Base-by-base conservation (phyloP, 2,113 vertebrate species). In the Azemiops feae region DNA sequence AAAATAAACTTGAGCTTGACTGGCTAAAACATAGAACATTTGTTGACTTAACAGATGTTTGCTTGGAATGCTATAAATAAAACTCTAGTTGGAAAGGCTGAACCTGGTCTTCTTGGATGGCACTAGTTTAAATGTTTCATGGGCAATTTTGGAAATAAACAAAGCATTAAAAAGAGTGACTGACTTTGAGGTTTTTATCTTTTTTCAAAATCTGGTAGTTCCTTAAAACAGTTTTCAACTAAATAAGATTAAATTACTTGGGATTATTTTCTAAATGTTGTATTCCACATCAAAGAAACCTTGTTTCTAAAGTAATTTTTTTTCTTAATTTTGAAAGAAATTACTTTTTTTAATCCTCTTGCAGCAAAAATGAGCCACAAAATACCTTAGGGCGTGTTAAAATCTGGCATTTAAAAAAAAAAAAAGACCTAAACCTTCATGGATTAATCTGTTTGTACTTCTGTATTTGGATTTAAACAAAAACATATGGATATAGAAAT, bases 11-110 rank as follows among this genome's bases (percentile, higher is more conserved):
- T 27, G 3, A 91, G 25, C 34, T 95, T 93, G 25, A 1, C 47
- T 45, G 86, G 22, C 86, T n/a, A n/a, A 69, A 69, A 50, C 20
- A n/a, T 10, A 5, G 0, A 64, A 12, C 87, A 93, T 89, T 23
- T 74, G 95, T 95, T 92, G 91, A 87, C 50, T 43, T 20, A 94
- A 92, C 89, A 58, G 85, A 18, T 16, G 18, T 91, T 10, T 91
- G 93, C 2, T 25, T 94, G 89, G 25, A 85, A 92, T 93, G 53
- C 20, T 88, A 25, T 93, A 95, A 81, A 81, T 81, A 81, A 81
- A 81, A 81, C 3, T 81, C 34, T 81, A 43, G 20, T 81, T 22
- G 34, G 34, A 81, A 81, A 81, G 7, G 16, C 4, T 81, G 74
- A 50, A 55, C 50, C 27, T 92, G 1, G 3, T 94, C 93, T 95